phyloP scores from a whole-genome alignment of 2,797 vertebrate species.

The Cuniculus paca region DNA sequence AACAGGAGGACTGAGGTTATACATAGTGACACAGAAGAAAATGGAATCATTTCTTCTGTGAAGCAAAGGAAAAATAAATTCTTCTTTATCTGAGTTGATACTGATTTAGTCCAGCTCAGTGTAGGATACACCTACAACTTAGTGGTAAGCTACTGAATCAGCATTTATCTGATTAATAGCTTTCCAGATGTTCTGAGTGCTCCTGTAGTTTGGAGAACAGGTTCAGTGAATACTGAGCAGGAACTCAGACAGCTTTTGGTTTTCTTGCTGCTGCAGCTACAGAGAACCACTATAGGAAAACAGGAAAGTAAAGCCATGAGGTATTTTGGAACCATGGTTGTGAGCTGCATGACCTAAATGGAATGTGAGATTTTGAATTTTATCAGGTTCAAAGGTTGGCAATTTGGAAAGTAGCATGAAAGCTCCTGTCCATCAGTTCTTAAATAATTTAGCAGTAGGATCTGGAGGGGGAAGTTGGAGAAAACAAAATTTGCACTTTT shows the following conservation, averaged over 20 bases:
- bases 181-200: not conserved
- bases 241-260: not conserved
- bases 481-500: not conserved
- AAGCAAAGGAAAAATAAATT: not conserved
- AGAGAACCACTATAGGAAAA: not conserved
- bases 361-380: not conserved
- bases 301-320: not conserved
- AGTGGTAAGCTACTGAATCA: not conserved
- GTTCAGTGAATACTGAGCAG: not conserved
- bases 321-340: not conserved
- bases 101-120: not conserved
- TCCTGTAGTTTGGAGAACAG: not conserved
- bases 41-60: not conserved
- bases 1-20: slow-evolving; percentile 3
- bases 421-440: not conserved
- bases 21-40: not conserved
- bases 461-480: not conserved
- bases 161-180: not conserved
- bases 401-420: not conserved
- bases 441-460: not conserved
- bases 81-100: not conserved
- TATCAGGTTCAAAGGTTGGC: not conserved
- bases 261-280: not conserved
- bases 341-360: not conserved
- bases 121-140: not conserved